A percentile compares a stretch with the other conserved stretches of the same genome.
Evolutionary conservation across 2,797 vertebrate genomes (phyloP).

Genomic region (Acrossocheilus fasciatus): DNA sequence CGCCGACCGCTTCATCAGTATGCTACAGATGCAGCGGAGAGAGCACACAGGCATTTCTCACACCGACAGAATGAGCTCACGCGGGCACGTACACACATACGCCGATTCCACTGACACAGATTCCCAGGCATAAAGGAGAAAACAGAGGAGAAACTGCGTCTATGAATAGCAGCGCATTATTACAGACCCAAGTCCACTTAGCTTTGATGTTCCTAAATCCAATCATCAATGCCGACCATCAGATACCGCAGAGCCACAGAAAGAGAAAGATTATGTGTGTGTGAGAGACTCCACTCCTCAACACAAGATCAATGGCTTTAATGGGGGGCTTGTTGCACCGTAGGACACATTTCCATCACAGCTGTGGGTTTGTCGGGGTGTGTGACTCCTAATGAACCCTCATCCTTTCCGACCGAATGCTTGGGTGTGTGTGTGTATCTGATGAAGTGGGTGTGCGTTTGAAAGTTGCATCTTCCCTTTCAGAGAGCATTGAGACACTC

Average conservation of each 20-base stretch:
- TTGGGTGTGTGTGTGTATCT: constrained; percentile 12
- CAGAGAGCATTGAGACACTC: constrained; percentile 4
- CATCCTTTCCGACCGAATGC: not conserved
- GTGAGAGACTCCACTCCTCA: constrained; percentile 18
- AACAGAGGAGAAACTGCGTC: constrained; percentile 33
- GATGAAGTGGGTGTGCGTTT: constrained; percentile 24
- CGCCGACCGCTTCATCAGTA: constrained; percentile 60
- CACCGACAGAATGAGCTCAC: constrained; percentile 56
- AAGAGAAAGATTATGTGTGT: constrained; percentile 20
- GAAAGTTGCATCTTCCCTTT: constrained; percentile 28
- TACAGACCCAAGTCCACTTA: constrained; percentile 39
- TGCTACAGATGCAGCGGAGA: constrained; percentile 53
- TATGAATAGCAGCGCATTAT: constrained; percentile 61
- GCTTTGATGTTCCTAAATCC: constrained; percentile 57
- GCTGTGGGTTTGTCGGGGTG: constrained; percentile 4
- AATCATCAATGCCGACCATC: constrained; percentile 51
- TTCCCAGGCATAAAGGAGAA: constrained; percentile 38
- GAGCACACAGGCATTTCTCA: constrained; percentile 58
- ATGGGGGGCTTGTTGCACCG: constrained; percentile 26
- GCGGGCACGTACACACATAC: constrained; percentile 40
- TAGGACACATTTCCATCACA: constrained; percentile 41
- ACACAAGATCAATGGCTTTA: constrained; percentile 41
- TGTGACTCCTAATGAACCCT: constrained; percentile 24
- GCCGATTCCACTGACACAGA: constrained; percentile 52
- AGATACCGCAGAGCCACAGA: constrained; percentile 32